A percentile compares a stretch with the other conserved stretches of the same genome.
Conservation (phyloP, 2,797 vertebrate genomes). For the Threskiornis aethiopicus region DNA sequence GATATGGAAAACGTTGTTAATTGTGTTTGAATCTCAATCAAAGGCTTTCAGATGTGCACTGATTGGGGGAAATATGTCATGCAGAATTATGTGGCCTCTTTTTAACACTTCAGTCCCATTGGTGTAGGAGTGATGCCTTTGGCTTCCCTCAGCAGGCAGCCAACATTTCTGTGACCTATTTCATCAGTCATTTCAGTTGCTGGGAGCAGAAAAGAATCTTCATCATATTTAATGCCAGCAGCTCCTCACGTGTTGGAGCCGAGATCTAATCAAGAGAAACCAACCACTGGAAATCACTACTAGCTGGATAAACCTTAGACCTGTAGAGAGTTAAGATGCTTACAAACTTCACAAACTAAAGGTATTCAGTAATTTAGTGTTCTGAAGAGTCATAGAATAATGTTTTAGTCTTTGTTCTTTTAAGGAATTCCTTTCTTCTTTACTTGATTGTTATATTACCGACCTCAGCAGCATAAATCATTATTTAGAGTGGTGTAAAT, state of each 20-base stretch:
- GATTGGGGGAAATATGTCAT: not conserved
- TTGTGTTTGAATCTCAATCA: not conserved
- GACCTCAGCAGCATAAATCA: not conserved
- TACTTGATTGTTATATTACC: not conserved
- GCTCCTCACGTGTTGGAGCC: not conserved
- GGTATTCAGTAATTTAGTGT: not conserved
- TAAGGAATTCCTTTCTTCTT: not conserved
- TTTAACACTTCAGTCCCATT: not conserved
- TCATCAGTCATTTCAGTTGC: not conserved
- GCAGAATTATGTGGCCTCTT: not conserved
- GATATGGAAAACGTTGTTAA: not conserved
- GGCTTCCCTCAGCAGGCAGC: not conserved
- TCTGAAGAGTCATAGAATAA: not conserved
- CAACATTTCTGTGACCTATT: not conserved
- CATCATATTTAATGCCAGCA: not conserved
- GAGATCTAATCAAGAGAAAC: not conserved
- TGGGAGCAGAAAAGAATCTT: not conserved
- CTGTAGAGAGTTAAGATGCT: not conserved
- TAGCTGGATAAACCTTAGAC: not conserved
- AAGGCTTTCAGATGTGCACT: not conserved
- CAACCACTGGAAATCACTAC: not conserved
- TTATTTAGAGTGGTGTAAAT: not conserved
- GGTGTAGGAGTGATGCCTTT: not conserved
- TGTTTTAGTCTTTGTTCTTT: not conserved
- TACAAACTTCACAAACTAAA: not conserved